These are phyloP conservation scores for Seira sanloemensis DNA, from an alignment of 2,888 invertebrate species.

Conservation along the genomic window DNA sequence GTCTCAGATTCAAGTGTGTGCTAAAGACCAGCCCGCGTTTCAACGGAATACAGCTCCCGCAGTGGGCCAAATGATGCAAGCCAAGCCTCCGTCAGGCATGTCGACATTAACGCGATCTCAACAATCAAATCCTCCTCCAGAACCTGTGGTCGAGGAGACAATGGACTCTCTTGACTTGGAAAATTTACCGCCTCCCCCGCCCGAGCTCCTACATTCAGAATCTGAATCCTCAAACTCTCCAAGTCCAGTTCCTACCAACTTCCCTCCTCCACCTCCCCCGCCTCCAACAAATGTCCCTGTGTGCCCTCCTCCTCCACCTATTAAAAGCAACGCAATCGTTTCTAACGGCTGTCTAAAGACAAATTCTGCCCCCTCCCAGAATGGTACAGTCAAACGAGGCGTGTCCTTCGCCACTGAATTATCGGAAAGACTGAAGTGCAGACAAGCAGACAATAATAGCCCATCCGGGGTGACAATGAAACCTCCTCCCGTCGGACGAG, in stretches of 20 bases:
- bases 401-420: conserved; percentile 72
- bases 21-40: conserved; percentile 35
- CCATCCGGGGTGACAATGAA: not conserved
- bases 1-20: conserved; percentile 64
- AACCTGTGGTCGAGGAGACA: conserved; percentile 74
- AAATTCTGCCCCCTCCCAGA: not conserved
- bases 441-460: conserved; percentile 62
- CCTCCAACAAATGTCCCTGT: conserved; percentile 78
- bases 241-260: conserved; percentile 77
- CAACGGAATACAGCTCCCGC: conserved; percentile 41
- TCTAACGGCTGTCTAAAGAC: conserved; percentile 37
- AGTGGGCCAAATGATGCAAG: conserved; percentile 20
- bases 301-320: conserved; percentile 80
- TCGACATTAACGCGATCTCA: conserved; percentile 43
- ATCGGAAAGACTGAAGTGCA: conserved; percentile 71
- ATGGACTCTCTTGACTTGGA: conserved; percentile 68
- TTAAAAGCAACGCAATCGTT: conserved; percentile 40
- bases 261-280: conserved; percentile 81
- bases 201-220: conserved; percentile 72
- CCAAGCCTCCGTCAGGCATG: conserved; percentile 54
- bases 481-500: conserved; percentile 13
- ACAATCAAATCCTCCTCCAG: conserved; percentile 82
- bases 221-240: conserved; percentile 68
- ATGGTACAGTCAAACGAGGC: conserved; percentile 66
- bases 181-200: conserved; percentile 75